phyloP scores from a whole-genome alignment of 2,888 invertebrate species.

The Oscheius myriophilus region DNA sequence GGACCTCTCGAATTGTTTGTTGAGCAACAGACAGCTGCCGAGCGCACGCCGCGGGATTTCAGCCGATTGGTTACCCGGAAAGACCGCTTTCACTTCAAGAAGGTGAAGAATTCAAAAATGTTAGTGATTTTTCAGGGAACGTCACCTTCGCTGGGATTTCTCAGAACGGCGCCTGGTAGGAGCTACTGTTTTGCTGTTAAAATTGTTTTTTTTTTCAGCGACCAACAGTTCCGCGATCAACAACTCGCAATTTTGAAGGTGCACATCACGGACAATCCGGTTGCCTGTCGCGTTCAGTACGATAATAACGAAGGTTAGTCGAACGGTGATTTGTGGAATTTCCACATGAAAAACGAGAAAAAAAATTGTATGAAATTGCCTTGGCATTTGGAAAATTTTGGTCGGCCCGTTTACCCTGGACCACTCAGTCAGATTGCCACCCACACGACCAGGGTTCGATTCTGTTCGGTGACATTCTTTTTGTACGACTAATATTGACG shows the following conservation, averaged over 20 bases:
- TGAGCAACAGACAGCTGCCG: no score
- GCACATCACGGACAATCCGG: conserved; percentile 6
- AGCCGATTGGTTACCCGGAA: not conserved
- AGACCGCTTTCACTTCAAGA: not conserved
- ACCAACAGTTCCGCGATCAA: conserved; percentile 13
- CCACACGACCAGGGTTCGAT: no score
- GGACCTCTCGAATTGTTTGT: no score
- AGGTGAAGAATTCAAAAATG: not conserved
- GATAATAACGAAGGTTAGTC: conserved; percentile 14
- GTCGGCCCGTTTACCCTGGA: no score
- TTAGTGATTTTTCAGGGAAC: not conserved
- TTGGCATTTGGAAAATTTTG: no score
- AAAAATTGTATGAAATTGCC: no score
- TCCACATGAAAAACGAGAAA: no score
- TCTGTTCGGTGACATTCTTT: no score
- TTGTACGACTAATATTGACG: no score
- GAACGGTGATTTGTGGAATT: no score
- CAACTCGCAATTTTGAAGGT: conserved; percentile 19
- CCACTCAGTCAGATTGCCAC: no score
- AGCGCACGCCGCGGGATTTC: no score
- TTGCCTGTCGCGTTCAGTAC: not conserved
- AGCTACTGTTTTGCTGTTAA: not conserved
- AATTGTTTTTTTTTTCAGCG: not conserved
- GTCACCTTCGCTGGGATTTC: not conserved
- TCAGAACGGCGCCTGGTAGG: not conserved